Percentiles rank a stretch among this genome's conserved stretches.
Evolutionary conservation across 1,140 invertebrate species (phyloP).

Genomic region (Brachionus plicatilis): DNA sequence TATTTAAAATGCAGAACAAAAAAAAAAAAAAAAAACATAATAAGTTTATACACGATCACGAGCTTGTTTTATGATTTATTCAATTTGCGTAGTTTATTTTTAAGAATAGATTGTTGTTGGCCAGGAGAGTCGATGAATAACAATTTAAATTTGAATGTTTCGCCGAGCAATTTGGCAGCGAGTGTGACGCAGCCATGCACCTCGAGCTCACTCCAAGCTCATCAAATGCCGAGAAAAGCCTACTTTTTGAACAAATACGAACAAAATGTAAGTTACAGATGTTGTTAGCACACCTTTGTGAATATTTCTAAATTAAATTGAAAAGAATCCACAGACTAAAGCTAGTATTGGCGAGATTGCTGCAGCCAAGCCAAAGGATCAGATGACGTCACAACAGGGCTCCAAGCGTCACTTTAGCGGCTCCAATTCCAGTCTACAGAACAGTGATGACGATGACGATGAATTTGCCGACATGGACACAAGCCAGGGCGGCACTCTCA

Average conservation of each 20-base stretch:
- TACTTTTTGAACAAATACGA: constrained; percentile 34
- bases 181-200: neutral
- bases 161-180: neutral
- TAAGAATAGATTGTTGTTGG: neutral
- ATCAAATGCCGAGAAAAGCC: constrained; percentile 20
- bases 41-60: neutral
- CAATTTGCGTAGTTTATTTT: neutral
- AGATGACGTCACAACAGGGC: neutral
- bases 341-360: neutral
- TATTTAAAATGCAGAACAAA: neutral
- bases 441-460: constrained; percentile 37
- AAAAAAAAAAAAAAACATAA: neutral
- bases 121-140: neutral
- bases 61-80: neutral
- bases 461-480: neutral
- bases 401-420: constrained; percentile 30
- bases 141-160: neutral
- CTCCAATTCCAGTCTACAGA: constrained; percentile 25
- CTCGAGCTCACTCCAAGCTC: neutral
- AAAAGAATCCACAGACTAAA: neutral
- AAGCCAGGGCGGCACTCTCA: neutral
- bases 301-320: neutral
- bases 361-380: neutral
- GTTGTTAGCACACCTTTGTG: neutral
- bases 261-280: neutral